phyloP scores from a whole-genome alignment of 1,140 invertebrate species.

The Cydia fagiglandana region DNA sequence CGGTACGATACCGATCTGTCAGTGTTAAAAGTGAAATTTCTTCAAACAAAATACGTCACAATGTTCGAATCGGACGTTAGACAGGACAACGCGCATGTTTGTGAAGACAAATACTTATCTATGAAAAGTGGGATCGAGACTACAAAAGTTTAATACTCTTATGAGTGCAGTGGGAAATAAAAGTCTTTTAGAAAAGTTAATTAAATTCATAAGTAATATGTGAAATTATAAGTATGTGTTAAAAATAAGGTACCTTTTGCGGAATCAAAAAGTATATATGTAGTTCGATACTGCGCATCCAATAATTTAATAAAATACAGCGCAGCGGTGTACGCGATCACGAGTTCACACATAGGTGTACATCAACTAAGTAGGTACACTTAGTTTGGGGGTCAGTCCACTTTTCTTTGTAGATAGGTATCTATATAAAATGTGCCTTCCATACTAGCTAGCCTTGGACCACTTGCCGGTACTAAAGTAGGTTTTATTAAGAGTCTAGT shows the following conservation, averaged over 20 bases:
- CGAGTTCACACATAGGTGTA: neutral
- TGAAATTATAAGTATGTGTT: neutral
- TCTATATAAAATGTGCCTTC: neutral
- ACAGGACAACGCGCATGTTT: too few relatives aligned
- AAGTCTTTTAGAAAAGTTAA: too few relatives aligned
- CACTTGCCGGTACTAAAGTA: conserved; percentile 3
- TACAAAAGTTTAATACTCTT: too few relatives aligned
- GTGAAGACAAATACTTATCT: too few relatives aligned
- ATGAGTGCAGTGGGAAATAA: too few relatives aligned
- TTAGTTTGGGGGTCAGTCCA: conserved; percentile 4
- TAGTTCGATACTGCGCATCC: neutral
- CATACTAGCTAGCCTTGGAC: conserved; percentile 9
- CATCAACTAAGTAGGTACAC: neutral
- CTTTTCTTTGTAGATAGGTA: neutral
- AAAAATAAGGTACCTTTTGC: neutral
- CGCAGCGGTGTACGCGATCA: neutral
- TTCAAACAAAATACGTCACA: too few relatives aligned
- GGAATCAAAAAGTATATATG: neutral
- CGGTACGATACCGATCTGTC: too few relatives aligned
- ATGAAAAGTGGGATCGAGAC: too few relatives aligned
- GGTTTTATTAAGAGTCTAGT: conserved; percentile 37
- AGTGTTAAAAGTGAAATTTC: too few relatives aligned
- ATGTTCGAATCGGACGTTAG: too few relatives aligned
- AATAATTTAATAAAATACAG: neutral
- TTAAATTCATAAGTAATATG: too few relatives aligned